phyloP scores from a whole-genome alignment of 2,113 vertebrate species.

The Petroica traversi region DNA sequence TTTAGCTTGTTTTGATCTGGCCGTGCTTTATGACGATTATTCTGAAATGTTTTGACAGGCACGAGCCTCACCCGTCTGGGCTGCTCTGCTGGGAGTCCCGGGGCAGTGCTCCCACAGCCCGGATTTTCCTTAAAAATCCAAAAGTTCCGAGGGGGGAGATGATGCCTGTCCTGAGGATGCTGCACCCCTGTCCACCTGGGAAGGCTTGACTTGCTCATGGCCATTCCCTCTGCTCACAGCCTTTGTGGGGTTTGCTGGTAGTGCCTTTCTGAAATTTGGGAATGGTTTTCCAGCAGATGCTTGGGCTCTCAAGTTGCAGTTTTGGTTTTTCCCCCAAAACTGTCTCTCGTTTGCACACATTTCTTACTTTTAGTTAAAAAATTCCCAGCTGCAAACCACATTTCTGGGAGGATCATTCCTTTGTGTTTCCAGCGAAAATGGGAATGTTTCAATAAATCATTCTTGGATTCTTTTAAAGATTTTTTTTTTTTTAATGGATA shows the following conservation, averaged over 20 bases:
- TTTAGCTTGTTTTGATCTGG: constrained; percentile 65
- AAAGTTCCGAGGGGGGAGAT: background rate
- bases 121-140: background rate
- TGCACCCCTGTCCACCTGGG: background rate
- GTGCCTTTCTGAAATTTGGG: background rate
- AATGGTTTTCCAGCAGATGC: background rate
- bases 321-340: background rate
- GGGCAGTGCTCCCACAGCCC: rapidly evolving
- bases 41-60: constrained; percentile 69
- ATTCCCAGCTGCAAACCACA: background rate
- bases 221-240: background rate
- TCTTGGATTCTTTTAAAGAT: background rate
- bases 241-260: background rate
- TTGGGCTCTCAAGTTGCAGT: background rate
- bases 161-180: background rate
- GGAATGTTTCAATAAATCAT: background rate
- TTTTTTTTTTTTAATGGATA: background rate
- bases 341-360: background rate
- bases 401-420: background rate
- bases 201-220: background rate
- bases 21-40: constrained; percentile 52
- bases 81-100: background rate
- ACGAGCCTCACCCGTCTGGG: constrained; percentile 17
- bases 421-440: background rate
- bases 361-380: background rate